These are phyloP conservation scores for Lepilemur septentrionalis DNA, from an alignment of 2,797 vertebrate genomes.

Conservation along the genomic window DNA sequence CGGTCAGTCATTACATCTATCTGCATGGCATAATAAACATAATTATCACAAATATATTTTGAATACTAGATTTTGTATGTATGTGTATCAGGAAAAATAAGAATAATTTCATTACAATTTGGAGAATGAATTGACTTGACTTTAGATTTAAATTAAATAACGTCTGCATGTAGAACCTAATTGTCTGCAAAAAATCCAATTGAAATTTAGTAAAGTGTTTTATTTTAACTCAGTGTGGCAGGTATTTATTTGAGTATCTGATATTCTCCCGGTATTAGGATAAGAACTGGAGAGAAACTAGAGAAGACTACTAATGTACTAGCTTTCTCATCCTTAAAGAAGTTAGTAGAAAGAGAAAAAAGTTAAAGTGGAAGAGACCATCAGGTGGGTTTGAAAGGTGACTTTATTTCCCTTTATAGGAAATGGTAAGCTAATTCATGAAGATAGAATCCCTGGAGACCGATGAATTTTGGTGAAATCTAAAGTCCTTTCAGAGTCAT, in stretches of 20 bases:
- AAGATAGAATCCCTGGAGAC: neutral
- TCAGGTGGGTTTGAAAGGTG: neutral
- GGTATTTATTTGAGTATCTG: neutral
- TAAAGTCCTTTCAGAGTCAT: neutral
- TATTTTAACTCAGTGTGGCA: neutral
- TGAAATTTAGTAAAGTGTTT: neutral
- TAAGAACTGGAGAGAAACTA: neutral
- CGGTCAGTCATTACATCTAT: neutral
- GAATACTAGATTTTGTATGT: neutral
- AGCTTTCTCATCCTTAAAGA: neutral
- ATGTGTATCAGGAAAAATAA: neutral
- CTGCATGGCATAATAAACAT: neutral
- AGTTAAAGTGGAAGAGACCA: neutral
- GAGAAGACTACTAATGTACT: neutral
- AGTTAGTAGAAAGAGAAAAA: neutral
- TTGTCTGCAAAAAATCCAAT: neutral
- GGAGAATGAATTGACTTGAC: neutral
- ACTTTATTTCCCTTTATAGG: neutral
- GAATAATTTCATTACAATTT: neutral
- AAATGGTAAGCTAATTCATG: neutral
- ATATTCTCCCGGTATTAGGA: neutral
- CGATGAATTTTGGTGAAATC: neutral
- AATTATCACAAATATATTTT: neutral
- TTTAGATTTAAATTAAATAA: neutral
- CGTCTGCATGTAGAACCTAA: neutral